Base-by-base conservation (phyloP, 2,888 invertebrate species). In the Pseudococcus jackbeardsleyi region DNA sequence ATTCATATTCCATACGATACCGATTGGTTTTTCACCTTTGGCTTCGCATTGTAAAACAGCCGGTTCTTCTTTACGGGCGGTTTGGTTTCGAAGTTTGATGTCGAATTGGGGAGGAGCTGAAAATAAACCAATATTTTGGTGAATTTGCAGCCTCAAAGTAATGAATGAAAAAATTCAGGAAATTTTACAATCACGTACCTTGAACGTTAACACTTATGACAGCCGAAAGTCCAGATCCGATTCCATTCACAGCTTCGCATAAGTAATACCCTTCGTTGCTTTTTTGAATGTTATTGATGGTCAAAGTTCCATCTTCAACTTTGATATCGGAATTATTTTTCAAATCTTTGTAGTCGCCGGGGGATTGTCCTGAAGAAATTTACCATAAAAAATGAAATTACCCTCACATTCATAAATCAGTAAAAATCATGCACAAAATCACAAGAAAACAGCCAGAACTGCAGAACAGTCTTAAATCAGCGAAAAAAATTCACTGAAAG, bases 191-290 rank as follows among this genome's bases (percentile, higher is more conserved):
- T 12, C 64, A 90, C 90, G 91, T 93, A 97, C 97, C 96, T 93
- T 98, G 98, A 68, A 98, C 98, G 90, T 96, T 97, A 90, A 99
- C 96, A 90, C 96, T 94, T 90, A 98, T 96, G 33, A 98, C 97
- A 90, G 98, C 98, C 88, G 98, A 98, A 50, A 98, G 93, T 91
- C 97, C 98, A 89, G 97, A 96, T 89, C 98, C 98, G 90, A 99
- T 98, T 90, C 98, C 97, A 92, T 99, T 99, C 84, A 97, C 97
- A 89, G 98, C 98, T 92, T 98, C 98, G 91, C 99, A 99, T 77
- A 98, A 93, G 92, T 98, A 98, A 91, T 97, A 97, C 33, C 98
- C 98, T 92, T 98, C 97, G 91, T 98, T 98, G 26, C 95, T 95
- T 92, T 98, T 98, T 91, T 96, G 96, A 90, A 98, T 97, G 91